Percentiles rank a stretch among this genome's conserved stretches.
phyloP scores from a whole-genome alignment of 2,888 invertebrate genomes.

The Yponomeuta plumbellus region DNA sequence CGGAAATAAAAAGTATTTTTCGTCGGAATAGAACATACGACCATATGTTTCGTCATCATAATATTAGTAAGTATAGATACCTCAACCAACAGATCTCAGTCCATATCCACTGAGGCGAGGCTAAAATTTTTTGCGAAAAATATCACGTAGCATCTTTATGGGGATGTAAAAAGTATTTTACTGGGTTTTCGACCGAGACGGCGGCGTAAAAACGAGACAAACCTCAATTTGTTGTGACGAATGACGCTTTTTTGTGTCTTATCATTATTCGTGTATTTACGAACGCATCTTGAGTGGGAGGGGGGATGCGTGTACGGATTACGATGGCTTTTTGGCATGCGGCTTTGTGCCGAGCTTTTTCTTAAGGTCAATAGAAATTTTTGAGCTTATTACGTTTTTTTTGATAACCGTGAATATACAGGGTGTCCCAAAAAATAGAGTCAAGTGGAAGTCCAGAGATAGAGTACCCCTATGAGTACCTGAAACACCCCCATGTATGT shows the following conservation, averaged over 20 bases:
- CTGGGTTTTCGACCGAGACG: conserved; percentile 31
- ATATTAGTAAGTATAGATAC: too few relatives aligned
- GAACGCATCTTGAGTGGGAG: background rate
- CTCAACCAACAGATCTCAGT: too few relatives aligned
- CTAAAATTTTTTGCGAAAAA: conserved; percentile 31
- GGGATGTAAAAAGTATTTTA: conserved; percentile 66
- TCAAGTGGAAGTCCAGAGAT: too few relatives aligned
- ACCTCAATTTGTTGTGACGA: conserved; percentile 37
- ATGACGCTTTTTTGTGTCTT: conserved; percentile 38
- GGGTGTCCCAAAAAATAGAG: too few relatives aligned
- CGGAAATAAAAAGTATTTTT: too few relatives aligned
- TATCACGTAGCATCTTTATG: conserved; percentile 67
- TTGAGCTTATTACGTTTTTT: background rate
- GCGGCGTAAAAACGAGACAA: conserved; percentile 28
- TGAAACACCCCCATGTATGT: too few relatives aligned
- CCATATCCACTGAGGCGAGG: background rate
- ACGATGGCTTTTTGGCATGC: background rate
- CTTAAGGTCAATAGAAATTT: background rate
- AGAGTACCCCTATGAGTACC: too few relatives aligned
- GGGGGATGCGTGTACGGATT: background rate
- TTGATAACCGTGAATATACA: background rate
- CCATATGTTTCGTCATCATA: too few relatives aligned
- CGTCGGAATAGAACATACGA: too few relatives aligned
- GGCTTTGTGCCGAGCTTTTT: background rate
- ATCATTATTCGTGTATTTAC: background rate